A percentile compares a stretch with the other conserved stretches of the same genome.
Conservation (phyloP, 2,113 vertebrate genomes). For the Hirundichthys speculiger region DNA sequence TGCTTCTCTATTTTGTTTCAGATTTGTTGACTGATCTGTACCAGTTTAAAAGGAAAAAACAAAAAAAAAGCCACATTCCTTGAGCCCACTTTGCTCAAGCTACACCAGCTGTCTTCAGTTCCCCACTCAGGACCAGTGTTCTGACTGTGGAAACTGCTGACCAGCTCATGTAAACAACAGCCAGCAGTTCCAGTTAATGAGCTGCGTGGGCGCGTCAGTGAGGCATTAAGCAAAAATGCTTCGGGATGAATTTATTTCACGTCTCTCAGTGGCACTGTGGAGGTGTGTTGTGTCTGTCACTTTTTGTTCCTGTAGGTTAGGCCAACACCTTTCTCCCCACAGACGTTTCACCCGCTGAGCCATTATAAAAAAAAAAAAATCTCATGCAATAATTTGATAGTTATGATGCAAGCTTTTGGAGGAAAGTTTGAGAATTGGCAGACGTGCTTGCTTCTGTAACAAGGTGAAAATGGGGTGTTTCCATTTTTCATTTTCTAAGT, state of each 20-base stretch:
- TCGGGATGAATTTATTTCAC: conserved; percentile 1
- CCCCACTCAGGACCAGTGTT: neutral
- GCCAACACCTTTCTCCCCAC: neutral
- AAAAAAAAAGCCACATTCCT: neutral
- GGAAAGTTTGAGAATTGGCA: neutral
- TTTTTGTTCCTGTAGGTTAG: neutral
- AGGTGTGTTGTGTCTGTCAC: conserved; percentile 1
- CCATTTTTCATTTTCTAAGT: neutral
- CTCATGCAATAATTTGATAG: neutral
- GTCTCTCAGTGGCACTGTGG: conserved; percentile 21
- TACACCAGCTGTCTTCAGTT: conserved; percentile 12
- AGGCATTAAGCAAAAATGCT: conserved; percentile 11
- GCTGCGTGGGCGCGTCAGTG: conserved; percentile 24
- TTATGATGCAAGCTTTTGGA: neutral
- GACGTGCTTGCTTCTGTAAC: neutral
- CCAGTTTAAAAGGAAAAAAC: neutral
- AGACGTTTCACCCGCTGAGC: neutral
- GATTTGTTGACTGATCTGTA: neutral
- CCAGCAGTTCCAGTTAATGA: conserved; percentile 27
- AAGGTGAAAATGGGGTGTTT: neutral
- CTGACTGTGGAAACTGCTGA: conserved; percentile 17
- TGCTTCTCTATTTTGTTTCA: neutral
- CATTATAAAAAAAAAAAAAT: neutral
- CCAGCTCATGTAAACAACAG: conserved; percentile 25
- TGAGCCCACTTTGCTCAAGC: neutral